These are phyloP conservation scores for Anniella stebbinsi DNA, from an alignment of 2,797 vertebrate species.

Conservation along the genomic window DNA sequence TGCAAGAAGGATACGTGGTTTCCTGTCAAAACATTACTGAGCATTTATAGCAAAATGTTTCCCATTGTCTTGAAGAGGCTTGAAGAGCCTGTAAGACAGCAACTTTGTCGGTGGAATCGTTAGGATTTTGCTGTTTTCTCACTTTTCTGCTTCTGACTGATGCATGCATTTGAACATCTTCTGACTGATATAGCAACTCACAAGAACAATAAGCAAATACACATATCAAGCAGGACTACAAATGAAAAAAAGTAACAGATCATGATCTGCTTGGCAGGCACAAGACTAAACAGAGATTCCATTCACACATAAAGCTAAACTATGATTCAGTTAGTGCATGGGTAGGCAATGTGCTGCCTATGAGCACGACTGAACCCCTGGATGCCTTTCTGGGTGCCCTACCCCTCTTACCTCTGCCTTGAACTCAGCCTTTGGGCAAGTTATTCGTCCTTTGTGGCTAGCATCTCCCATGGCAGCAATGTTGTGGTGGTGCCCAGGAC, in stretches of 20 bases:
- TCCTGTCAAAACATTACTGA: constrained; percentile 13
- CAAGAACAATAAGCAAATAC: neutral
- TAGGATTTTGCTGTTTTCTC: neutral
- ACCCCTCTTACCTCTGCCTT: too few species aligned
- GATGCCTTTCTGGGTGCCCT: too few species aligned
- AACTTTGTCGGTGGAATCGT: neutral
- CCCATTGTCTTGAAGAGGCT: neutral
- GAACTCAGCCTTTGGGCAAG: too few species aligned
- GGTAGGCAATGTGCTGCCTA: too few species aligned
- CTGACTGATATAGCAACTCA: neutral
- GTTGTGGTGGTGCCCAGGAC: too few species aligned
- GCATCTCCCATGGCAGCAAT: too few species aligned
- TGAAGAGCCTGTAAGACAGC: neutral
- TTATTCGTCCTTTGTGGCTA: too few species aligned
- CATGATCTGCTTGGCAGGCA: neutral
- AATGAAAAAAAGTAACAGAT: neutral
- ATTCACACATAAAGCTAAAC: neutral
- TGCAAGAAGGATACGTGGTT: neutral
- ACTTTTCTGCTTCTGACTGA: neutral
- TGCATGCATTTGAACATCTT: neutral
- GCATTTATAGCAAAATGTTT: accelerated
- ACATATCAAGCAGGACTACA: neutral
- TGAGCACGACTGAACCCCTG: too few species aligned
- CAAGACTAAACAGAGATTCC: neutral
- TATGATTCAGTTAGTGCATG: neutral